Conservation (phyloP, 2,113 vertebrate species). For the Antechinus flavipes region DNA sequence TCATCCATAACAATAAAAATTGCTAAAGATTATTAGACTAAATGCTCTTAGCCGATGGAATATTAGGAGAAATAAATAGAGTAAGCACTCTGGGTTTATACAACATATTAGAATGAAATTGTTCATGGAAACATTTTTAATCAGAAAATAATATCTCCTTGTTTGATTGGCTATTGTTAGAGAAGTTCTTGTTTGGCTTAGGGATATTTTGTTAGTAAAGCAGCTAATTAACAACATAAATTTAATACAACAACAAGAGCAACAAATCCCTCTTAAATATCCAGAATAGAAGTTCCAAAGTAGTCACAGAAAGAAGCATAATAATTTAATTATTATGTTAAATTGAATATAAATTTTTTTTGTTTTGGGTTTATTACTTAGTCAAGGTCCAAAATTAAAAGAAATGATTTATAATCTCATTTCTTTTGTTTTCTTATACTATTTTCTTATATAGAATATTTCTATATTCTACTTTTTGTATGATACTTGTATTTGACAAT, state of each 20-base stretch:
- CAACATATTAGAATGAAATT: conserved; percentile 29
- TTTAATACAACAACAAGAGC: background rate
- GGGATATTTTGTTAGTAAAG: background rate
- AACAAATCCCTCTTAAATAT: background rate
- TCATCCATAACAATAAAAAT: background rate
- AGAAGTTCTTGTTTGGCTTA: background rate
- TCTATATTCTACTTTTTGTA: background rate
- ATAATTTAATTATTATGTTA: background rate
- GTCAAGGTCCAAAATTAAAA: background rate
- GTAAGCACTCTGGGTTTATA: background rate
- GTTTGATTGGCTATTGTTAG: background rate
- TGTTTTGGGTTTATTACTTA: background rate
- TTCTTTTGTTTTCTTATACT: background rate
- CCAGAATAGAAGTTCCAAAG: background rate
- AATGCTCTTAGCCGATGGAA: background rate
- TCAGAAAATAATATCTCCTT: conserved; percentile 20
- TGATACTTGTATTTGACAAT: background rate
- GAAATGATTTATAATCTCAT: background rate
- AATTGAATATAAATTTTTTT: background rate
- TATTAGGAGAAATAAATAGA: conserved; percentile 38
- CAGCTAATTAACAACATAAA: background rate
- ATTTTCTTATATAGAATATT: background rate
- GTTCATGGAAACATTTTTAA: conserved; percentile 39
- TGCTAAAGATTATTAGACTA: background rate
- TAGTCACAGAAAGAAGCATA: background rate